Conservation (phyloP, 2,888 invertebrate species). For the Mythimna impura region DNA sequence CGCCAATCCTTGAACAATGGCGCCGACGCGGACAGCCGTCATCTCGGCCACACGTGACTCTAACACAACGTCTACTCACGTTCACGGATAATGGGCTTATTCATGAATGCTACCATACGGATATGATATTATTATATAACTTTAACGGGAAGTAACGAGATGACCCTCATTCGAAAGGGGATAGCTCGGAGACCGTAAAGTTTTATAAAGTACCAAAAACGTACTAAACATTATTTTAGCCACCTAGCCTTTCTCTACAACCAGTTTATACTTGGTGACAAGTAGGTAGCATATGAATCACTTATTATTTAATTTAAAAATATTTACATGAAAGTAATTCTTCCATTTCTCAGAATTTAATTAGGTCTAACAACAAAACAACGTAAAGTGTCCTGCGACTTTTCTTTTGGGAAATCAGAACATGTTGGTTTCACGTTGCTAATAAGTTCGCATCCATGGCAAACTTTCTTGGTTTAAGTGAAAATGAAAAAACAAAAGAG, state of each 20-base stretch:
- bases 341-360: slow-evolving; percentile 26
- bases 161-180: slow-evolving; percentile 36
- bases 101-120: slow-evolving; percentile 65
- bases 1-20: slow-evolving; percentile 52
- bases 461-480: slow-evolving; percentile 28
- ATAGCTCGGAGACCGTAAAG: slow-evolving; percentile 13
- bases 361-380: slow-evolving; percentile 41
- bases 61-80: slow-evolving; percentile 66
- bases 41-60: slow-evolving; percentile 59
- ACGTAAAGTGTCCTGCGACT: slow-evolving; percentile 30
- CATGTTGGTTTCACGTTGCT: slow-evolving; percentile 42
- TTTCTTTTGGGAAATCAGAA: slow-evolving; percentile 51
- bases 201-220: slow-evolving; percentile 11
- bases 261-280: background rate
- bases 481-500: slow-evolving; percentile 40
- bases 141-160: slow-evolving; percentile 53
- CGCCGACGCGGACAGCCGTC: slow-evolving; percentile 37
- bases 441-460: slow-evolving; percentile 38
- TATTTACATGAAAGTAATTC: no score
- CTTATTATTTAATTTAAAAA: background rate
- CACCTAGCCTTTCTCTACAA: background rate
- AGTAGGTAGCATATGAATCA: background rate
- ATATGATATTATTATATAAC: slow-evolving; percentile 63
- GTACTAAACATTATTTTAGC: background rate
- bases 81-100: slow-evolving; percentile 68